Percentiles rank a stretch among this genome's conserved stretches.
These are phyloP conservation scores for Camelus bactrianus DNA, from an alignment of 2,113 vertebrate species.

Conservation along the genomic window DNA sequence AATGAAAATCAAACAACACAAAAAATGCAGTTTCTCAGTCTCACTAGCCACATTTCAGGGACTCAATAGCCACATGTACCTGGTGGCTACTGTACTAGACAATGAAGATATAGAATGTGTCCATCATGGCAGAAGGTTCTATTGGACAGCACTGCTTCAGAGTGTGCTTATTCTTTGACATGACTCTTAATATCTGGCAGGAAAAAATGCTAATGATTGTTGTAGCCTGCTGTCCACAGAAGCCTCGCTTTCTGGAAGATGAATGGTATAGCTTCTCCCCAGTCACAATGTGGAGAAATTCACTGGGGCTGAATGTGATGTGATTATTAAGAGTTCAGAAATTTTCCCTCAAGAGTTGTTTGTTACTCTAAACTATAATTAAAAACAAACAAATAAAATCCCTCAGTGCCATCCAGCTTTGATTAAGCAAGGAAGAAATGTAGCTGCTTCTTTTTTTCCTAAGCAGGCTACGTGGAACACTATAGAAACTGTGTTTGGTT, in stretches of 20 bases:
- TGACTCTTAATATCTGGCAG: conserved; percentile 4
- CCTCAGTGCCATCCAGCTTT: conserved; percentile 21
- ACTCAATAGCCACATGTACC: not conserved
- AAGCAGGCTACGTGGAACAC: not conserved
- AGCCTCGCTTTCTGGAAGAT: conserved; percentile 27
- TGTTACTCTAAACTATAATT: conserved; percentile 21
- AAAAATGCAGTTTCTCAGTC: not conserved
- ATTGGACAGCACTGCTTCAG: not conserved
- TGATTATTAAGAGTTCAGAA: conserved; percentile 47
- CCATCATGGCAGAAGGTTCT: not conserved
- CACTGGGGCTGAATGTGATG: conserved; percentile 1
- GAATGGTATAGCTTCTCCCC: conserved; percentile 32
- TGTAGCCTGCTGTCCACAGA: conserved; percentile 2
- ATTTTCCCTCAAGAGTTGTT: not conserved
- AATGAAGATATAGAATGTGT: not conserved
- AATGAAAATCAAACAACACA: not conserved
- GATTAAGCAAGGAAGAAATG: conserved; percentile 62
- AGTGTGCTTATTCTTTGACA: conserved; percentile 25
- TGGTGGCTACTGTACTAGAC: not conserved
- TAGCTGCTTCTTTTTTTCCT: not conserved
- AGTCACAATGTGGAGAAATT: conserved; percentile 62
- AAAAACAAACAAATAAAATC: not conserved
- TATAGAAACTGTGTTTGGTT: not conserved
- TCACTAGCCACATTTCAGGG: not conserved
- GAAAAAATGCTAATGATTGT: conserved; percentile 20